Percentiles rank a stretch among this genome's conserved stretches.
These are phyloP conservation scores for Bombus superbus DNA, from an alignment of 1,140 invertebrate species.

Conservation along the genomic window DNA sequence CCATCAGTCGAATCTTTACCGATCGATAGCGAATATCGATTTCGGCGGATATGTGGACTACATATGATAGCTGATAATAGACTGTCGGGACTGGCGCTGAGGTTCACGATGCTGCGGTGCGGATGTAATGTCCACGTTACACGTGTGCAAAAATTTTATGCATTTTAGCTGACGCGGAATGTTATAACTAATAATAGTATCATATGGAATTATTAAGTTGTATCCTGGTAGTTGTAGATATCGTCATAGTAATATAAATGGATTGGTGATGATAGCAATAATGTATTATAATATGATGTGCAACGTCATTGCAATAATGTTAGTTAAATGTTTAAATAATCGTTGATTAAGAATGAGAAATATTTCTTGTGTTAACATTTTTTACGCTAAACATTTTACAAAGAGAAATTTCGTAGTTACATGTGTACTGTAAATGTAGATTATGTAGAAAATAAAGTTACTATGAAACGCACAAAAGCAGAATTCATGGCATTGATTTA, in stretches of 20 bases:
- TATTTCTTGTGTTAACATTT: too few species aligned
- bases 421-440: neutral
- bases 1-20: neutral
- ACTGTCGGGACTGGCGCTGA: neutral
- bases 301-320: neutral
- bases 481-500: neutral
- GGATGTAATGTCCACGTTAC: neutral
- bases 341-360: too few species aligned
- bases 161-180: neutral
- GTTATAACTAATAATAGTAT: neutral
- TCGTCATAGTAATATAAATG: too few species aligned
- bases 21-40: conserved; percentile 11
- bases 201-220: too few species aligned
- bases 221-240: too few species aligned
- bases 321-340: neutral
- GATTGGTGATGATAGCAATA: neutral
- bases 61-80: neutral
- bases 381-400: neutral
- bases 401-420: neutral
- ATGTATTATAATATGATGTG: neutral
- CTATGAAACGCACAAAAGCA: neutral
- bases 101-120: neutral
- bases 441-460: neutral
- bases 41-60: neutral
- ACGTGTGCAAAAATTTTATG: neutral